These are phyloP conservation scores for Varecia variegata DNA, from an alignment of 2,797 vertebrate genomes.

Conservation along the genomic window DNA sequence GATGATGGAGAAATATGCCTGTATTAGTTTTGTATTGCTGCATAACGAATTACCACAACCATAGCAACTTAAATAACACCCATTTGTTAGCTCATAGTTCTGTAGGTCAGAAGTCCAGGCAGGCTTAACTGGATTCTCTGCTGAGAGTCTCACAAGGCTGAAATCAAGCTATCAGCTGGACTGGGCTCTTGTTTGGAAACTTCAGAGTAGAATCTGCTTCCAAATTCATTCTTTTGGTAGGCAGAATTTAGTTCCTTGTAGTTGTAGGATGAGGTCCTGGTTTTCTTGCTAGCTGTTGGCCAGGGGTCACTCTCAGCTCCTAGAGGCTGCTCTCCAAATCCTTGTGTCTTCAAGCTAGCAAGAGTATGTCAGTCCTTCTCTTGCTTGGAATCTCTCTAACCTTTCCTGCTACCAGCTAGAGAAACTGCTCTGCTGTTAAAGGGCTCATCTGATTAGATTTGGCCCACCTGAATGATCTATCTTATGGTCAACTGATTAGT, in stretches of 20 bases:
- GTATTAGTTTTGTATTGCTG: background rate
- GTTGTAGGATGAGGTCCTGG: background rate
- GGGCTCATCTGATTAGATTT: background rate
- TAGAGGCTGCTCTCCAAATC: background rate
- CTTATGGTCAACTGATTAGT: background rate
- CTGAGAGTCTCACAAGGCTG: background rate
- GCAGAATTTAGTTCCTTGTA: background rate
- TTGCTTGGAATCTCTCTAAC: background rate
- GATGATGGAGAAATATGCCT: conserved; percentile 26
- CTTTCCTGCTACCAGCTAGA: background rate
- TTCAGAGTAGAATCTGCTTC: background rate
- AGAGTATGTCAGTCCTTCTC: background rate
- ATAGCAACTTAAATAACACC: background rate
- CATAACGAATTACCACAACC: background rate
- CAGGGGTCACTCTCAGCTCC: background rate
- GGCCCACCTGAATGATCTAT: background rate
- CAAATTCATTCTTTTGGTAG: background rate
- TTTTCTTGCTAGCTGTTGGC: background rate
- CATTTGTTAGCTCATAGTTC: background rate
- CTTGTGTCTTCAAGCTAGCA: background rate
- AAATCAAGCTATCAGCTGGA: background rate
- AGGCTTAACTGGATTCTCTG: background rate
- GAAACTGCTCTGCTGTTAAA: background rate
- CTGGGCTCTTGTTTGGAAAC: background rate
- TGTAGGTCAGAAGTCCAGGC: background rate